Conservation (phyloP, 2,113 vertebrate species). For the Rhinopomastus cyanomelas region DNA sequence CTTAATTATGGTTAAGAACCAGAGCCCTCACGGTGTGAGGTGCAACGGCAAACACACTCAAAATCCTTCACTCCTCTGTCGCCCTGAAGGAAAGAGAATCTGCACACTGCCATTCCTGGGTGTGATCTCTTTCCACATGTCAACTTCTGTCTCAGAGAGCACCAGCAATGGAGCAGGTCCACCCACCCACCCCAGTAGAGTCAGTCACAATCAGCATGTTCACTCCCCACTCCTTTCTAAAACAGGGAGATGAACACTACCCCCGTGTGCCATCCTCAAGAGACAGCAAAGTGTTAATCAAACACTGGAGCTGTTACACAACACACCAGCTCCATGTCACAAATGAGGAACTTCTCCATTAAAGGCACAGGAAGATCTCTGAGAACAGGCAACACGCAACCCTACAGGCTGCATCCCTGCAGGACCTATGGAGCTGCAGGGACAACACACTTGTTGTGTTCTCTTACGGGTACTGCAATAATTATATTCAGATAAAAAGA, state of each 20-base stretch:
- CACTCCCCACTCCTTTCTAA: background rate
- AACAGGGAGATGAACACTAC: background rate
- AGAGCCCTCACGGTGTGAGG: background rate
- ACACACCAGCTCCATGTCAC: background rate
- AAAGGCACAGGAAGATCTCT: background rate
- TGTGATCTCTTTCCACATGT: background rate
- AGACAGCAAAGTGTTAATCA: background rate
- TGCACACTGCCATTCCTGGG: background rate
- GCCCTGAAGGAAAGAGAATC: background rate
- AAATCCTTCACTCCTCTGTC: background rate
- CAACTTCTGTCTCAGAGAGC: background rate
- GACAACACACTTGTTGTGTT: fast-evolving
- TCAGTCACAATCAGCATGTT: background rate
- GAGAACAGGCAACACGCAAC: background rate
- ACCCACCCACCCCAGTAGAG: background rate
- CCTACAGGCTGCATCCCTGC: background rate
- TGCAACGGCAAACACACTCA: background rate
- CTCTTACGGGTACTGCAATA: background rate
- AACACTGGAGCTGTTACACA: background rate
- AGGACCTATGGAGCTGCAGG: background rate
- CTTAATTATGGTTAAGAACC: background rate
- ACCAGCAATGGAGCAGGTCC: background rate
- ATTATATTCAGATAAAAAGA: background rate
- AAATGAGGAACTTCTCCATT: background rate
- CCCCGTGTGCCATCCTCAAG: background rate